Evolutionary conservation across 2,888 invertebrate species (phyloP).

Genomic region (Lottia gigantea): DNA sequence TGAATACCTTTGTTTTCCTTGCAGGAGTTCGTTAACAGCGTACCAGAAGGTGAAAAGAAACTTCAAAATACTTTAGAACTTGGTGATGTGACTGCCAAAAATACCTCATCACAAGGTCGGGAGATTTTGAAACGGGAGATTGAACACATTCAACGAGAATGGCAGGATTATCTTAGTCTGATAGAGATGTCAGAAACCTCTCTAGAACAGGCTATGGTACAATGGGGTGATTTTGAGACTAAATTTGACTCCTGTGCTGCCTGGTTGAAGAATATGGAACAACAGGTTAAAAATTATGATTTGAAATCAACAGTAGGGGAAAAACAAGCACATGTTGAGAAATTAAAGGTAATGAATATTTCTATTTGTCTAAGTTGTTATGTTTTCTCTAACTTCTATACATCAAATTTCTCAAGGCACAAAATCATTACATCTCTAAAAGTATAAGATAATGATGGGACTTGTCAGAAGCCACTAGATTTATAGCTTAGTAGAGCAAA

Average conservation of each 20-base stretch:
- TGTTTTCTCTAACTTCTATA: too few species aligned
- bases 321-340: slow-evolving; percentile 83
- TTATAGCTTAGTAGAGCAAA: too few species aligned
- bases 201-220: slow-evolving; percentile 85
- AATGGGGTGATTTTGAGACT: slow-evolving; percentile 85
- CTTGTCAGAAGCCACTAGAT: too few species aligned
- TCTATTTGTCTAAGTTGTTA: too few species aligned
- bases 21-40: slow-evolving; percentile 50
- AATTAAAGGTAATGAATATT: slow-evolving; percentile 72
- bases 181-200: slow-evolving; percentile 72
- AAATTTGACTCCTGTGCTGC: slow-evolving; percentile 81
- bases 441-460: too few species aligned
- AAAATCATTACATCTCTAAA: too few species aligned
- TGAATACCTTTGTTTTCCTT: neutral
- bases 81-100: slow-evolving; percentile 72
- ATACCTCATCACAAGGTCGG: slow-evolving; percentile 87
- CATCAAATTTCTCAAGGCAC: too few species aligned
- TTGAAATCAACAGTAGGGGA: slow-evolving; percentile 86
- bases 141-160: slow-evolving; percentile 89
- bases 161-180: slow-evolving; percentile 72
- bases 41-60: slow-evolving; percentile 54
- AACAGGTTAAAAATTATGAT: slow-evolving; percentile 83
- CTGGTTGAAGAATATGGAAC: slow-evolving; percentile 89
- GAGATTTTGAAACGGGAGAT: slow-evolving; percentile 88
- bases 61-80: slow-evolving; percentile 43